Percentiles rank a stretch among this genome's conserved stretches.
These are phyloP conservation scores for Himalopsyche phryganea DNA, from an alignment of 1,140 invertebrate species.

Conservation along the genomic window DNA sequence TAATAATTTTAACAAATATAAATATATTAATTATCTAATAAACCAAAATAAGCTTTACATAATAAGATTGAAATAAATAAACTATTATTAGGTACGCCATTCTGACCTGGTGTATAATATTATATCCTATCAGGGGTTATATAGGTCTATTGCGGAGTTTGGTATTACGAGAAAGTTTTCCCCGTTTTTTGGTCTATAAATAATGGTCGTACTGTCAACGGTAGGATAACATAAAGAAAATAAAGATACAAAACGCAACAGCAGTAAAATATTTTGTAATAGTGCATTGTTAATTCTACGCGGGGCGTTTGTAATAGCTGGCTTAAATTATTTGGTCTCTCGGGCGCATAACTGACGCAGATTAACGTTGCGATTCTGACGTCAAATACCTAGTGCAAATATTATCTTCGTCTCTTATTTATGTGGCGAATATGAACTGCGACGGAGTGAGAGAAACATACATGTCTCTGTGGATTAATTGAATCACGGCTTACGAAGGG, in stretches of 20 bases:
- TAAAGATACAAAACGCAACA: slow-evolving; percentile 5
- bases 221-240: too few species aligned
- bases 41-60: too few species aligned
- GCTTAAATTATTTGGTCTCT: slow-evolving; percentile 21
- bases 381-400: slow-evolving; percentile 3
- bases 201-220: too few species aligned
- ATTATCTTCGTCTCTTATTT: slow-evolving; percentile 4
- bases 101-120: too few species aligned
- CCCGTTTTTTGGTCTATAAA: too few species aligned
- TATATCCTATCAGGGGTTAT: too few species aligned
- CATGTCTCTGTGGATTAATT: slow-evolving; percentile 9
- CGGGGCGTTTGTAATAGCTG: slow-evolving; percentile 23
- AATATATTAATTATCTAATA: too few species aligned
- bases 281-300: slow-evolving; percentile 18
- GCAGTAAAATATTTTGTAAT: slow-evolving; percentile 27
- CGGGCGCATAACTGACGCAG: slow-evolving; percentile 19
- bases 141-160: too few species aligned
- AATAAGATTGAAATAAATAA: too few species aligned
- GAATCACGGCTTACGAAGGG: slow-evolving; percentile 9
- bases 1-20: too few species aligned
- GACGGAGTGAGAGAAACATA: slow-evolving; percentile 13
- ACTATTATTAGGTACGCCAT: too few species aligned
- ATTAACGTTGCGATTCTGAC: slow-evolving; percentile 17
- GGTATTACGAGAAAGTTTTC: not conserved
- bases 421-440: not conserved